Percentiles rank a stretch among this genome's conserved stretches.
phyloP scores from a whole-genome alignment of 2,888 invertebrate genomes.

The Callyntrura sp. region DNA sequence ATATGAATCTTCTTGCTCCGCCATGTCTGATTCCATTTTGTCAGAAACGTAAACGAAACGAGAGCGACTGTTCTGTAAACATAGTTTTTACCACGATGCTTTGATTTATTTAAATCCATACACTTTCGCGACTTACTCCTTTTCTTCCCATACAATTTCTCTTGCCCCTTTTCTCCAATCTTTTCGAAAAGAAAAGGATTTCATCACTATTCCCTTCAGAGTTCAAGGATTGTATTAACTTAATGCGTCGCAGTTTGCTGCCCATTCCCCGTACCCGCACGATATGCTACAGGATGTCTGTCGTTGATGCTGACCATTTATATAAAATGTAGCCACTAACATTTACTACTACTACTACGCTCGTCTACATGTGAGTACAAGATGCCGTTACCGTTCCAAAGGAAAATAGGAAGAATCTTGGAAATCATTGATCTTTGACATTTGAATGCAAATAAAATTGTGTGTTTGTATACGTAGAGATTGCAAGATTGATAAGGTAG shows the following conservation, averaged over 20 bases:
- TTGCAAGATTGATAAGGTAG: conserved; percentile 52
- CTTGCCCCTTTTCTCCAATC: background rate
- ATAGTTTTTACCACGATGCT: background rate
- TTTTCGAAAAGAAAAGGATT: conserved; percentile 13
- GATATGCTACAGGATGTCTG: conserved; percentile 27
- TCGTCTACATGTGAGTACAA: too few relatives aligned
- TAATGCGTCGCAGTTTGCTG: conserved; percentile 34
- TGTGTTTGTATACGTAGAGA: conserved; percentile 9
- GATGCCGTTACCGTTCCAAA: conserved; percentile 9
- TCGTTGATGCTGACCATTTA: background rate
- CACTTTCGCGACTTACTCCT: conserved; percentile 23
- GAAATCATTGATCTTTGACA: conserved; percentile 73
- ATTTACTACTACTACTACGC: too few relatives aligned
- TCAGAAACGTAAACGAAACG: background rate
- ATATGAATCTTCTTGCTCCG: too few relatives aligned
- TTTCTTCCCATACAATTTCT: background rate
- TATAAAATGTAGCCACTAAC: too few relatives aligned
- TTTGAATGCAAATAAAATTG: conserved; percentile 65
- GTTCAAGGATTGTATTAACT: conserved; percentile 40
- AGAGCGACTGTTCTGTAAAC: background rate
- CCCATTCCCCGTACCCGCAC: conserved; percentile 6
- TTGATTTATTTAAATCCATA: background rate
- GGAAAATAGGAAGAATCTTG: conserved; percentile 28
- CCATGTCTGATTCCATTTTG: background rate
- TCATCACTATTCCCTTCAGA: conserved; percentile 22